Evolutionary conservation across 1,140 invertebrate species (phyloP).

Genomic region (Aphelinus certus): DNA sequence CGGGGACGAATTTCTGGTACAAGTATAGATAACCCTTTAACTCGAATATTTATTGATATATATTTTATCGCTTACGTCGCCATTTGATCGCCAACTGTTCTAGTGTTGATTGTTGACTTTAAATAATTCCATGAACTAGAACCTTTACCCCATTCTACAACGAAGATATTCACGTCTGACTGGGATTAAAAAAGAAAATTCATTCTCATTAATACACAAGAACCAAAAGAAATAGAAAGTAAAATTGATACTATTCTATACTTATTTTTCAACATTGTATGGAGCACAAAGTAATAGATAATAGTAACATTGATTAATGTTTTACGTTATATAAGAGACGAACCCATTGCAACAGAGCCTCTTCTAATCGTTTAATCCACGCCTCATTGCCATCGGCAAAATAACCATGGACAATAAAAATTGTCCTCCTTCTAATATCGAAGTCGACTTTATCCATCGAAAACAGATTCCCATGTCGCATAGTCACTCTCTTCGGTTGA

Average conservation of each 20-base stretch:
- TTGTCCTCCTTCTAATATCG: slow-evolving; percentile 61
- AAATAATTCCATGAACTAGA: slow-evolving; percentile 71
- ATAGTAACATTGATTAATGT: not conserved
- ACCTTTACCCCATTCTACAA: slow-evolving; percentile 69
- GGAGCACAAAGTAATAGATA: not conserved
- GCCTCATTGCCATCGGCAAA: slow-evolving; percentile 66
- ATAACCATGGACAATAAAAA: slow-evolving; percentile 70
- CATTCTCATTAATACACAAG: no score
- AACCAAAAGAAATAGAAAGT: not conserved
- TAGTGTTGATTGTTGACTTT: slow-evolving; percentile 69
- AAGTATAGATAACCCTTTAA: no score
- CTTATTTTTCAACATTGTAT: not conserved
- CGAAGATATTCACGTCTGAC: slow-evolving; percentile 68
- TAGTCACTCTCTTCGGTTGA: slow-evolving; percentile 45
- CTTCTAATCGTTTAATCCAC: slow-evolving; percentile 67
- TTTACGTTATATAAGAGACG: slow-evolving; percentile 16
- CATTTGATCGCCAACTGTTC: slow-evolving; percentile 66
- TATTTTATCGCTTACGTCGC: slow-evolving; percentile 55
- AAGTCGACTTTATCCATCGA: slow-evolving; percentile 70
- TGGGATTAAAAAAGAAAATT: slow-evolving; percentile 44
- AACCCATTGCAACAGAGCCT: slow-evolving; percentile 66
- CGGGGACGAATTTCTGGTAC: no score
- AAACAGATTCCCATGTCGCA: slow-evolving; percentile 62
- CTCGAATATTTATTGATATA: no score
- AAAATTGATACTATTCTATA: not conserved